A percentile compares a stretch with the other conserved stretches of the same genome.
These are phyloP conservation scores for Lacanobia wlatinum DNA, from an alignment of 2,888 invertebrate genomes.

Conservation along the genomic window DNA sequence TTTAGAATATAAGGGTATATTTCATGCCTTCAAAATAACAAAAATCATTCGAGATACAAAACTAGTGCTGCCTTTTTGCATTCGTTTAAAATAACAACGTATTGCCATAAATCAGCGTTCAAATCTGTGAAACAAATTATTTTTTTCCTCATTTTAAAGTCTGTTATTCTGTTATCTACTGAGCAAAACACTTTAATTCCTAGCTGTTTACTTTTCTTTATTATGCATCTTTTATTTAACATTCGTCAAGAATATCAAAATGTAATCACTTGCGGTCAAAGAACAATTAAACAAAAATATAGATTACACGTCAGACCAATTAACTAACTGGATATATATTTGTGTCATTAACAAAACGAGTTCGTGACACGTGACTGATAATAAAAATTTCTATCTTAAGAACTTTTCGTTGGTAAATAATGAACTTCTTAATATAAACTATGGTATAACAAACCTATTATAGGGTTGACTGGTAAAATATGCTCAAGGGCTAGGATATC, in stretches of 20 bases:
- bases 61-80: too few relatives aligned
- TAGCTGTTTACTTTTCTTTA: background rate
- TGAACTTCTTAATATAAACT: background rate
- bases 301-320: background rate
- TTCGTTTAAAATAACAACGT: too few relatives aligned
- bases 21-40: too few relatives aligned
- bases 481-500: background rate
- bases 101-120: background rate
- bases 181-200: background rate
- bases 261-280: constrained; percentile 6
- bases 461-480: background rate
- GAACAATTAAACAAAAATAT: constrained; percentile 17
- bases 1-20: too few relatives aligned
- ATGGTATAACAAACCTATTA: too few relatives aligned
- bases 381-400: background rate
- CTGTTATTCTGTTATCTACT: background rate
- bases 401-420: background rate
- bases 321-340: background rate
- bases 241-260: background rate
- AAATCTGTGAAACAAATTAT: background rate
- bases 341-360: background rate
- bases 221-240: background rate
- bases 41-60: background rate
- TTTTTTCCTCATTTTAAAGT: background rate
- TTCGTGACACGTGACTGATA: background rate